Evolutionary conservation across 2,113 vertebrate genomes (phyloP).

Genomic region (Apodemus speciosus): DNA sequence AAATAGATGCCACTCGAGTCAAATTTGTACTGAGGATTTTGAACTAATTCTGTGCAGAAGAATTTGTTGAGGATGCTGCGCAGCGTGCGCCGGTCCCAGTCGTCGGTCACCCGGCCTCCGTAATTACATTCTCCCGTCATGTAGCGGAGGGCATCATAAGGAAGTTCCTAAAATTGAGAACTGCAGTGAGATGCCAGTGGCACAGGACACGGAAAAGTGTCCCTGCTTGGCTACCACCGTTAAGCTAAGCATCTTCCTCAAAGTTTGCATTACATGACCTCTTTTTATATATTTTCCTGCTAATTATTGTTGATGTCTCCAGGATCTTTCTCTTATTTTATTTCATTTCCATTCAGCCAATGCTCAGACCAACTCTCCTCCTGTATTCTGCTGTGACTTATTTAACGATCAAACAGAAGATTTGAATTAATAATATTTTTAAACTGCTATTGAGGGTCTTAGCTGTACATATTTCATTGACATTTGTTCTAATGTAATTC

Average conservation of each 20-base stretch:
- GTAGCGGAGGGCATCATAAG: slow-evolving; percentile 89
- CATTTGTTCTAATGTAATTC: background rate
- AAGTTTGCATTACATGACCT: background rate
- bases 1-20: slow-evolving; percentile 92
- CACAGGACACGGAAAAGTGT: fast-evolving
- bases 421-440: background rate
- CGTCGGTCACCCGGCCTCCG: slow-evolving; percentile 91
- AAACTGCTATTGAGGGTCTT: background rate
- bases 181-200: background rate
- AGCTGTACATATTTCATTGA: background rate
- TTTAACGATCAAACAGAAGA: background rate
- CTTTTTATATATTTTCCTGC: background rate
- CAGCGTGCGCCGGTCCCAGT: slow-evolving; percentile 90
- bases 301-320: background rate
- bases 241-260: slow-evolving; percentile 24
- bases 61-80: slow-evolving; percentile 89
- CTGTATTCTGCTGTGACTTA: background rate
- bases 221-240: background rate
- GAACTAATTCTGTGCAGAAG: slow-evolving; percentile 84
- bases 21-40: slow-evolving; percentile 86
- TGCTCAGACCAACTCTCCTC: background rate
- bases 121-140: slow-evolving; percentile 93
- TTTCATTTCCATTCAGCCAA: background rate
- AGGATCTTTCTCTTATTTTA: background rate
- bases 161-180: slow-evolving; percentile 85